Conservation (phyloP, 2,797 vertebrate genomes). For the Sebastes cheni region DNA sequence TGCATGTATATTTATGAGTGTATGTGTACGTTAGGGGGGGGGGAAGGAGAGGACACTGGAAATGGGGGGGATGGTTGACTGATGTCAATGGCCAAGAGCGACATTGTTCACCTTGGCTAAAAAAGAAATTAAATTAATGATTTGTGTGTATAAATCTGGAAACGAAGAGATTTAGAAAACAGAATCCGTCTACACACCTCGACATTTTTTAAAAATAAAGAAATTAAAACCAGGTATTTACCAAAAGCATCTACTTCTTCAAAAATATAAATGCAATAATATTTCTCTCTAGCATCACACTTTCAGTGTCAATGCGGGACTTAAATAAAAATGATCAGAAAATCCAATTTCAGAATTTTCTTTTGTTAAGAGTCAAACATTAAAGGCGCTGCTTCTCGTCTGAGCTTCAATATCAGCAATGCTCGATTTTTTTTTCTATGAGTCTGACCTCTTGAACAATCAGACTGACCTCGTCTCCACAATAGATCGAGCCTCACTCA, state of each 20-base stretch:
- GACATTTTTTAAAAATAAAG: background rate
- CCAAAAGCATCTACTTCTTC: background rate
- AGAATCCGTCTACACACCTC: background rate
- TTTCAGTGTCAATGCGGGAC: background rate
- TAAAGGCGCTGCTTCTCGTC: background rate
- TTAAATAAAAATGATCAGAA: background rate
- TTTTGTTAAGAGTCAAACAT: background rate
- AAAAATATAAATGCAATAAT: background rate
- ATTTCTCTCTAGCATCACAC: background rate
- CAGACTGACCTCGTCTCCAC: constrained; percentile 70
- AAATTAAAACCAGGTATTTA: background rate
- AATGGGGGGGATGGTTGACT: constrained; percentile 51
- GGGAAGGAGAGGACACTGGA: constrained; percentile 18
- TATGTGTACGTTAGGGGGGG: constrained; percentile 44
- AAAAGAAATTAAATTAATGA: constrained; percentile 17
- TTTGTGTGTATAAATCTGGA: background rate
- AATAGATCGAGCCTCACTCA: constrained; percentile 63
- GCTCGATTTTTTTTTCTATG: constrained; percentile 55
- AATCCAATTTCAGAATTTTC: constrained; percentile 3
- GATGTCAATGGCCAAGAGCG: constrained; percentile 53
- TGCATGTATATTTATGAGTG: constrained; percentile 30
- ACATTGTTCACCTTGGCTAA: constrained; percentile 53
- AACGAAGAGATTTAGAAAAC: background rate
- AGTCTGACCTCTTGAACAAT: constrained; percentile 73
- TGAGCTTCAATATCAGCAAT: constrained; percentile 41